Base-by-base conservation (phyloP, 2,888 invertebrate genomes). In the Ischnus inquisitorius region DNA sequence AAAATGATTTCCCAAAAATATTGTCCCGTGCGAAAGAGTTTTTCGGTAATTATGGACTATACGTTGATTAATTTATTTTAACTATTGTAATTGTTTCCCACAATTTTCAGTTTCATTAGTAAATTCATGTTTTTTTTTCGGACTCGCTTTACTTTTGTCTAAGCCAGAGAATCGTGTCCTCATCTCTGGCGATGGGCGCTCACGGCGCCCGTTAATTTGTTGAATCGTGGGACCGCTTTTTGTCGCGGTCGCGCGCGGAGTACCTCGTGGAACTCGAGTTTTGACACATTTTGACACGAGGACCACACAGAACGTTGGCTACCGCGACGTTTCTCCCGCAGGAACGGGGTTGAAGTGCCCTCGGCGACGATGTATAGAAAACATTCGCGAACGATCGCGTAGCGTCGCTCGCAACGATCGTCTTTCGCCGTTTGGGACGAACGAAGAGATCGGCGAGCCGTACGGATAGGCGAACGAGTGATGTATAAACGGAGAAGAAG, bases 201-300 rank as follows among this genome's bases (percentile, higher is more conserved):
- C 43, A 68, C 48, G 77, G 43, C 85, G 76, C 88, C 87, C 89
- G 90, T 91, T 92, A 91, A 92, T 92, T 92, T 92, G 90, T 91
- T 88, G 88, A 79, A 85, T 87, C 86, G 90, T 85, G 84, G 84
- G 86, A 88, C 90, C 88, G 86, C 89, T 92, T 92, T 92, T 92
- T 92, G 86, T 79, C 19, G 16, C 60, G 28, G 69, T 75, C 78
- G 81, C 60, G 62, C 88, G 82, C 80, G 85, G 28, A 22, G 25
- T 8, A 74, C 67, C 86, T 88, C 86, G 85, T 84, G 87, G 90
- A 92, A 92, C 92, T 92, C 90, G 90, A 92, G 91, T 93, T 93
- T 93, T 93, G 93, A 92, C 93, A 93, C 92, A 92, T 93, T 93
- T 93, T 93, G 92, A 93, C 92, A 92, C 92, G 89, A 89, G 90